Evolutionary conservation across 2,888 invertebrate species (phyloP).

Genomic region (Pheosia tremula): DNA sequence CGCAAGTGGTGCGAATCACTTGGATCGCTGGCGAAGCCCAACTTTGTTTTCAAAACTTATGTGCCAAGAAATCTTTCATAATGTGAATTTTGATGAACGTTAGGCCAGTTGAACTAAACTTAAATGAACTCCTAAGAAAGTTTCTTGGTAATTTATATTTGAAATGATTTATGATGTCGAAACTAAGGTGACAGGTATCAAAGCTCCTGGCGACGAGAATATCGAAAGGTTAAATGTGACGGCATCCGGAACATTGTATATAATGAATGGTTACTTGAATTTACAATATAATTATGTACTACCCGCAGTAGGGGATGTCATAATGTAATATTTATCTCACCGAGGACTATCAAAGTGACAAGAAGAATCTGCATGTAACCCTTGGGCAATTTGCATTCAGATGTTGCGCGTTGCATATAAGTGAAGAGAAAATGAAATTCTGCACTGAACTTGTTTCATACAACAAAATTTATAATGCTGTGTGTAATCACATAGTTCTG

Average conservation of each 20-base stretch:
- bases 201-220: not conserved
- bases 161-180: constrained; percentile 26
- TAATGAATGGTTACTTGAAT: not conserved
- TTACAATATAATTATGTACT: not conserved
- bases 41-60: constrained; percentile 40
- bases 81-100: constrained; percentile 13
- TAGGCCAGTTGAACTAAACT: constrained; percentile 13
- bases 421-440: too few species aligned
- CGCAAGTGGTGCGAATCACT: constrained; percentile 60
- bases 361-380: too few species aligned
- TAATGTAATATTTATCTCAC: too few species aligned
- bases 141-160: constrained; percentile 24
- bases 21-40: constrained; percentile 38
- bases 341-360: too few species aligned
- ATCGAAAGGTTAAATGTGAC: not conserved
- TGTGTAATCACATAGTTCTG: constrained; percentile 42
- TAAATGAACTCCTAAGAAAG: constrained; percentile 15
- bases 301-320: not conserved
- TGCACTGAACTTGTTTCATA: not conserved
- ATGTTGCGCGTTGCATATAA: too few species aligned
- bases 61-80: constrained; percentile 45
- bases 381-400: too few species aligned
- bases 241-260: not conserved
- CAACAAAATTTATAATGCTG: not conserved
- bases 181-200: constrained; percentile 2